These are phyloP conservation scores for Periphyllus acericola DNA, from an alignment of 2,888 invertebrate genomes.

Conservation along the genomic window DNA sequence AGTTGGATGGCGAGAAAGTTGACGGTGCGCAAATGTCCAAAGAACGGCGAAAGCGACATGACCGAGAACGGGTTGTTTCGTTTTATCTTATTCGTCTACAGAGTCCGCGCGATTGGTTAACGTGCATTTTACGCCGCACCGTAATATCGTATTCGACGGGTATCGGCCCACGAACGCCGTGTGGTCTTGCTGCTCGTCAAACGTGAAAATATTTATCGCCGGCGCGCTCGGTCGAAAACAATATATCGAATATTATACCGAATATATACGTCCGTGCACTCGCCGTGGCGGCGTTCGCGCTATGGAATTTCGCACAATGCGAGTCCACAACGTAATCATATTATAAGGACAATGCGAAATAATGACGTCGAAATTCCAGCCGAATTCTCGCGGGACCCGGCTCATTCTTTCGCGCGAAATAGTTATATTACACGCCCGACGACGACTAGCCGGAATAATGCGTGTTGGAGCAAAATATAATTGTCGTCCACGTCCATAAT, in stretches of 20 bases:
- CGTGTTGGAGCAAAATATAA: neutral
- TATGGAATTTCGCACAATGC: conserved; percentile 2
- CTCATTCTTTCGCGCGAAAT: neutral
- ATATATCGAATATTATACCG: neutral
- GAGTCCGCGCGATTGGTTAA: neutral
- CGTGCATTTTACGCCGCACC: no score
- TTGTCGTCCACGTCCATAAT: neutral
- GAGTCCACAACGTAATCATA: neutral
- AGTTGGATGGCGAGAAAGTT: no score
- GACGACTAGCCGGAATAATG: neutral
- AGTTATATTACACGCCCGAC: neutral
- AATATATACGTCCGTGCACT: neutral
- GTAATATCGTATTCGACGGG: no score
- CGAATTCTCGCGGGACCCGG: conserved; percentile 1
- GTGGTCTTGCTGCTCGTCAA: neutral
- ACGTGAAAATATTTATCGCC: neutral
- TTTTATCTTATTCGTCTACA: neutral
- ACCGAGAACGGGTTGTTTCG: no score
- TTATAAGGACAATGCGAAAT: neutral
- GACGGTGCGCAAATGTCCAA: no score
- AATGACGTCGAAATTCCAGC: conserved; percentile 5
- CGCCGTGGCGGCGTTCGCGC: neutral
- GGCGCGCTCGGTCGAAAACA: neutral
- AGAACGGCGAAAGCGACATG: no score
- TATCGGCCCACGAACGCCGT: neutral